Conservation (phyloP, 2,888 invertebrate species). For the Philaethria dido region DNA sequence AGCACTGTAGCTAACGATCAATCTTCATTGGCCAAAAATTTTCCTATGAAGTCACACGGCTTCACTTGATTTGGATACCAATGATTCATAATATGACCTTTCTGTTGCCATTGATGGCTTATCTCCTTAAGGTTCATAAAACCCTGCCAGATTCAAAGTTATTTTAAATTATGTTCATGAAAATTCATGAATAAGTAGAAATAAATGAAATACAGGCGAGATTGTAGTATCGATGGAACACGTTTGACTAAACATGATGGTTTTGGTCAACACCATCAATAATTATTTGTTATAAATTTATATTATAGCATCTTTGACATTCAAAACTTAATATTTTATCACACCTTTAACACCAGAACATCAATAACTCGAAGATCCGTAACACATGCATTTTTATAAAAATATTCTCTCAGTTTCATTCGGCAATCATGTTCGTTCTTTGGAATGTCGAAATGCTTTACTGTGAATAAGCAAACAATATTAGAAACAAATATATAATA, state of each 20-base stretch:
- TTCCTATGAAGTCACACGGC: slow-evolving; percentile 93
- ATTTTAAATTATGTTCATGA: neutral
- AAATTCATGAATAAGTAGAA: neutral
- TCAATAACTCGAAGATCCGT: slow-evolving; percentile 94
- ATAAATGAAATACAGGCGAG: too few species aligned
- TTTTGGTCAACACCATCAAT: too few species aligned
- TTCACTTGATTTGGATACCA: slow-evolving; percentile 93
- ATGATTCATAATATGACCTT: slow-evolving; percentile 91
- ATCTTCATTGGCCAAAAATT: slow-evolving; percentile 88
- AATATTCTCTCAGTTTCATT: slow-evolving; percentile 90
- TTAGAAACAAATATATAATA: neutral
- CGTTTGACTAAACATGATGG: too few species aligned
- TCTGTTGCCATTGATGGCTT: slow-evolving; percentile 93
- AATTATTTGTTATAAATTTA: too few species aligned
- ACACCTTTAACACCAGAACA: slow-evolving; percentile 94
- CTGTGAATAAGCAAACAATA: neutral
- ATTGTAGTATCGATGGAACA: too few species aligned
- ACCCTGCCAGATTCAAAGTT: slow-evolving; percentile 83
- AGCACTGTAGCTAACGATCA: slow-evolving; percentile 1
- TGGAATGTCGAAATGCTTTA: slow-evolving; percentile 89
- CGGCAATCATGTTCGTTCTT: slow-evolving; percentile 87
- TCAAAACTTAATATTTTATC: slow-evolving; percentile 16
- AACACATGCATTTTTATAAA: slow-evolving; percentile 88
- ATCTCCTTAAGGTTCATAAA: slow-evolving; percentile 96
- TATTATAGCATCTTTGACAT: neutral